Conservation (phyloP, 2,888 invertebrate genomes). For the Micropterix aruncella region DNA sequence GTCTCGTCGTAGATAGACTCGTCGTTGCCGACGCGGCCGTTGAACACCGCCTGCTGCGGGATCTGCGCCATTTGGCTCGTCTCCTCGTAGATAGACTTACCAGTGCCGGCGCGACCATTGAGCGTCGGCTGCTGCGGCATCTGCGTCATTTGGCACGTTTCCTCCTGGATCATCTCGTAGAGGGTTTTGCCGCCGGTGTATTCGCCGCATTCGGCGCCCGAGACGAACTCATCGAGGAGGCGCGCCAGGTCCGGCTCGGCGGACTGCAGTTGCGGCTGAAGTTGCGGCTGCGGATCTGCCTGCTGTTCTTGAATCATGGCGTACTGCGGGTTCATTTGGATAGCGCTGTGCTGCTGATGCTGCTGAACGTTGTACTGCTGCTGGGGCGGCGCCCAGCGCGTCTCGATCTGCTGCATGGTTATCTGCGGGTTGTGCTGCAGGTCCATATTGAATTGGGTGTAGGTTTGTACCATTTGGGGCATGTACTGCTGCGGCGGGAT, state of each 20-base stretch:
- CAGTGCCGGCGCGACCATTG: no score
- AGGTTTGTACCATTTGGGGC: no score
- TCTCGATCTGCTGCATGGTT: slow-evolving; percentile 8
- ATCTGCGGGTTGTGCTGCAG: slow-evolving; percentile 14
- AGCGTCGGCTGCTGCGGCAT: slow-evolving; percentile 23
- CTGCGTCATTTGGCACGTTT: slow-evolving; percentile 23
- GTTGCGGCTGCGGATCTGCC: no score
- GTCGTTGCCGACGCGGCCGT: slow-evolving; percentile 19
- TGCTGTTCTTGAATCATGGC: slow-evolving; percentile 1
- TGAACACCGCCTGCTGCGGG: slow-evolving; percentile 15
- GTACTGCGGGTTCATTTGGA: slow-evolving; percentile 7
- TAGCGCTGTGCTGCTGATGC: slow-evolving; percentile 10
- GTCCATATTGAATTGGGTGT: no score
- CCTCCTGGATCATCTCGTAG: slow-evolving; percentile 17
- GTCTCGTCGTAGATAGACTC: slow-evolving; percentile 10
- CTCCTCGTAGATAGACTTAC: no score
- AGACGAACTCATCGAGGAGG: slow-evolving; percentile 38
- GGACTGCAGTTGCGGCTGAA: no score
- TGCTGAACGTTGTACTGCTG: slow-evolving; percentile 15
- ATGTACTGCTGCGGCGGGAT: slow-evolving; percentile 7
- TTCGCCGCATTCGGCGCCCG: slow-evolving; percentile 10
- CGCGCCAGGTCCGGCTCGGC: slow-evolving; percentile 22
- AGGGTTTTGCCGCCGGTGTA: slow-evolving; percentile 15
- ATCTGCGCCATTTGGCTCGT: no score
- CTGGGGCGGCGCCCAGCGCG: slow-evolving; percentile 8